Conservation (phyloP, 2,888 invertebrate genomes). For the Zeuzera pyrina region DNA sequence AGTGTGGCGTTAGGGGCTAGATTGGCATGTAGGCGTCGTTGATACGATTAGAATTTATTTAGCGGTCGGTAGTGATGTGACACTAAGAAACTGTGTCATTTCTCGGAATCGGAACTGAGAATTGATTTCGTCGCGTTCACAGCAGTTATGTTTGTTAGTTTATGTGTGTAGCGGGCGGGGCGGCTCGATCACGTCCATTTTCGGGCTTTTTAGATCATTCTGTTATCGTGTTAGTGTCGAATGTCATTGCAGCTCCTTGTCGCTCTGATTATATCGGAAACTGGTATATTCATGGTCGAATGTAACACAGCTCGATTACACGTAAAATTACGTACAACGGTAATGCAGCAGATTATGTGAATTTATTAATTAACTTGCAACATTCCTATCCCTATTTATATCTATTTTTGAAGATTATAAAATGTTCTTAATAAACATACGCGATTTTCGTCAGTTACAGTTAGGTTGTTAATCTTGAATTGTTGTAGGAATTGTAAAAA, state of each 20-base stretch:
- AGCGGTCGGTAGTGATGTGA: constrained; percentile 70
- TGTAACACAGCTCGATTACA: constrained; percentile 54
- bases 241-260: constrained; percentile 50
- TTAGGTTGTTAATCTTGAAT: too few relatives aligned
- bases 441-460: too few relatives aligned
- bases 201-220: constrained; percentile 42
- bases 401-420: too few relatives aligned
- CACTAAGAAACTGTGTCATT: constrained; percentile 71
- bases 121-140: constrained; percentile 68
- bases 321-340: constrained; percentile 55
- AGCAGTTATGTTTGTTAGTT: constrained; percentile 65
- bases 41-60: constrained; percentile 65
- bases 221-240: constrained; percentile 53
- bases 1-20: constrained; percentile 48
- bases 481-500: constrained; percentile 35
- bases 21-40: constrained; percentile 40
- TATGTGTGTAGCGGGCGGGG: constrained; percentile 37
- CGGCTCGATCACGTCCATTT: constrained; percentile 21
- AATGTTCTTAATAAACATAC: too few relatives aligned
- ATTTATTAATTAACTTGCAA: too few relatives aligned
- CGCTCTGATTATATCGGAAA: constrained; percentile 61
- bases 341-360: constrained; percentile 27
- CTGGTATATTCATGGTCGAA: constrained; percentile 56
- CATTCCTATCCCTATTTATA: too few relatives aligned
- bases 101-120: constrained; percentile 69